These are phyloP conservation scores for Dasysyrphus albostriatus DNA, from an alignment of 2,888 invertebrate genomes.

Conservation along the genomic window DNA sequence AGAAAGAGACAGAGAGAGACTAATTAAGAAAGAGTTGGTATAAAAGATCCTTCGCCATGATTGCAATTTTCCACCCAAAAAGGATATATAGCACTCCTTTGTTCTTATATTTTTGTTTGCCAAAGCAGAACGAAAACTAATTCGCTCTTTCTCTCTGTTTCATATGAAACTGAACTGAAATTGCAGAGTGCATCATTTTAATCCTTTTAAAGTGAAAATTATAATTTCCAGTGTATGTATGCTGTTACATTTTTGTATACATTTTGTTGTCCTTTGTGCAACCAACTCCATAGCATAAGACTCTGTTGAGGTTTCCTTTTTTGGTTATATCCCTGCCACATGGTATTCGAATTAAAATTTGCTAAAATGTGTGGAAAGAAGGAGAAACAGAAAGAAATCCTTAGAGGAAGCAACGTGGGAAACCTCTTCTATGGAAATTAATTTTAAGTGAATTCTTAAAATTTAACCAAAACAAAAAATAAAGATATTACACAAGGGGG, in stretches of 20 bases:
- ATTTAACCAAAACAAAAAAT: constrained; percentile 23
- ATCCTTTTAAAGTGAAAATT: constrained; percentile 65
- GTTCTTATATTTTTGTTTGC: constrained; percentile 5
- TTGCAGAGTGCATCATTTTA: constrained; percentile 58
- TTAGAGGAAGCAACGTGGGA: constrained; percentile 17
- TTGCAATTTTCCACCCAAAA: constrained; percentile 17
- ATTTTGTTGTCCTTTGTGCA: constrained; percentile 22
- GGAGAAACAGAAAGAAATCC: neutral
- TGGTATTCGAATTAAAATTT: constrained; percentile 64
- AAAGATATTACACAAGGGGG: neutral
- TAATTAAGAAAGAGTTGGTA: constrained; percentile 40
- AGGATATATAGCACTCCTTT: constrained; percentile 6
- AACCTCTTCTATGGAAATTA: constrained; percentile 51
- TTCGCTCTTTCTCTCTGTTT: constrained; percentile 11
- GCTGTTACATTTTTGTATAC: neutral
- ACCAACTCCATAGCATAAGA: constrained; percentile 3
- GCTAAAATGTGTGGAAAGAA: constrained; percentile 26
- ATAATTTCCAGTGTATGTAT: constrained; percentile 26
- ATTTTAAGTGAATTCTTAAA: constrained; percentile 59
- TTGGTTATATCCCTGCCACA: constrained; percentile 30
- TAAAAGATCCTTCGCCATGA: neutral
- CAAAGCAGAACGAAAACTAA: constrained; percentile 31
- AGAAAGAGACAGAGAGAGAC: constrained; percentile 2
- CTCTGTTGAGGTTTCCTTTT: constrained; percentile 11
- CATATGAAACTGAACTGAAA: constrained; percentile 27